phyloP scores from a whole-genome alignment of 1,140 invertebrate genomes.

The Thrips palmi region DNA sequence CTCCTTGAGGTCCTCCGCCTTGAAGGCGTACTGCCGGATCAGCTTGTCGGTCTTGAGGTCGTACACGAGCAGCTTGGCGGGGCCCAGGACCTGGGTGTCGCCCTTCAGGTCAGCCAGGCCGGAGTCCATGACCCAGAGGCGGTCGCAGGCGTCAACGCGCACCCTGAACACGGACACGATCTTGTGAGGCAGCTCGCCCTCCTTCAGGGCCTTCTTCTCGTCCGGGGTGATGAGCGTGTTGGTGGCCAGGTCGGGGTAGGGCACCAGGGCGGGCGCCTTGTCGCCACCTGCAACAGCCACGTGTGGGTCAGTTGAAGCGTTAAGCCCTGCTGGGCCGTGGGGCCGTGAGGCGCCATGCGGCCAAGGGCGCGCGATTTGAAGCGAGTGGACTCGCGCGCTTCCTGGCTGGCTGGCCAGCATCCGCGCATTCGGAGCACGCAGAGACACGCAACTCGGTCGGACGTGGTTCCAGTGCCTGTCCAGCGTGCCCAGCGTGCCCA shows the following conservation, averaged over 20 bases:
- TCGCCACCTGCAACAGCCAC: slow-evolving; percentile 16
- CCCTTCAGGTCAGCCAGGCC: slow-evolving; percentile 42
- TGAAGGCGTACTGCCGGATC: slow-evolving; percentile 38
- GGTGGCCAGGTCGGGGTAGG: slow-evolving; percentile 55
- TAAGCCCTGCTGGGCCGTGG: too few relatives aligned
- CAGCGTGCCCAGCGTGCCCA: too few relatives aligned
- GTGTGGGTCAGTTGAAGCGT: not conserved
- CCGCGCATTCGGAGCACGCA: too few relatives aligned
- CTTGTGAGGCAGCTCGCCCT: slow-evolving; percentile 31
- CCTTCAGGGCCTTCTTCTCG: slow-evolving; percentile 19
- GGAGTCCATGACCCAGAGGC: slow-evolving; percentile 59
- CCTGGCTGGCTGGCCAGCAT: too few relatives aligned
- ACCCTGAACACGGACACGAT: slow-evolving; percentile 56
- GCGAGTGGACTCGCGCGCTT: too few relatives aligned
- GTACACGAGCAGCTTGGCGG: slow-evolving; percentile 46
- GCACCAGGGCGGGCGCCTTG: slow-evolving; percentile 40
- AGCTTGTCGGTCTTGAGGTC: slow-evolving; percentile 50
- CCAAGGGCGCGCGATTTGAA: too few relatives aligned
- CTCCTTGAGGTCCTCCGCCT: slow-evolving; percentile 37
- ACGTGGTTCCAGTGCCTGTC: too few relatives aligned
- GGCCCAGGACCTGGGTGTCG: slow-evolving; percentile 29
- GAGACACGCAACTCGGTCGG: too few relatives aligned
- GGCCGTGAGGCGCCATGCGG: too few relatives aligned
- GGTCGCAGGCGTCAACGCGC: slow-evolving; percentile 47
- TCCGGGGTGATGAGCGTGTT: slow-evolving; percentile 27